Base-by-base conservation (phyloP, 1,140 invertebrate species). In the Monochamus saltuarius region DNA sequence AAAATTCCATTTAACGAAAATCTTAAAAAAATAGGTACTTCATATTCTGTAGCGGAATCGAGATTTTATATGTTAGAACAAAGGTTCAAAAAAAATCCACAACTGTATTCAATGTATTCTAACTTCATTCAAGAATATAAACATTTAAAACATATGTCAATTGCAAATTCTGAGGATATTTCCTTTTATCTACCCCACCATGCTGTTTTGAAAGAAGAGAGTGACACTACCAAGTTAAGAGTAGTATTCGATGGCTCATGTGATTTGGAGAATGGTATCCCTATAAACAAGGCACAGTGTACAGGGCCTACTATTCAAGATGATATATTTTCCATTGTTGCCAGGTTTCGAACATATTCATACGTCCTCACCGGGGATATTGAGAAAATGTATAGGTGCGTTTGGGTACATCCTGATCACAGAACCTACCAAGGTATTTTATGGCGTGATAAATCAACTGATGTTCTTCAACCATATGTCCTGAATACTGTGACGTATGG, bases 151-250 rank as follows among this genome's bases (percentile, higher is more conserved):
- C 13, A 56, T 19, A 56, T 55, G 36, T 40, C 52, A 6, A 11
- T 8, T 9, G 13, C 22, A 22, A 37, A 49, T 58, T 9, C 13
- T 17, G 38, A 11, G 11, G 35, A 43, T 35, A 4, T 34, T 17
- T 2, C 37, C 10, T 71, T 59, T 57, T 80, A 77, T 58, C 40
- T 80, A 14, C 77, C 78, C 4, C 79, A 81, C 64, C 77, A 78
- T 36, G 61, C 66, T 7, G 76, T 80, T 0, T 8, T 76, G 0
- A 72, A 68, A 51, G 49, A 59, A 7, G 37, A 59, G 7, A 70
- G 70, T 36, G 39, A 46, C 1, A 74, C 71, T 6, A 77, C 74
- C 1, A 72, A 74, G 62, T 36, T 75, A 6, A 50, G 77, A 58
- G 73, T 77, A 7, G 77, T 79, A 8, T 78, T 77, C 52, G 73